These are phyloP conservation scores for Holothuria scabra DNA, from an alignment of 53 echinoderm and acorn worm genomes.

Conservation along the genomic window DNA sequence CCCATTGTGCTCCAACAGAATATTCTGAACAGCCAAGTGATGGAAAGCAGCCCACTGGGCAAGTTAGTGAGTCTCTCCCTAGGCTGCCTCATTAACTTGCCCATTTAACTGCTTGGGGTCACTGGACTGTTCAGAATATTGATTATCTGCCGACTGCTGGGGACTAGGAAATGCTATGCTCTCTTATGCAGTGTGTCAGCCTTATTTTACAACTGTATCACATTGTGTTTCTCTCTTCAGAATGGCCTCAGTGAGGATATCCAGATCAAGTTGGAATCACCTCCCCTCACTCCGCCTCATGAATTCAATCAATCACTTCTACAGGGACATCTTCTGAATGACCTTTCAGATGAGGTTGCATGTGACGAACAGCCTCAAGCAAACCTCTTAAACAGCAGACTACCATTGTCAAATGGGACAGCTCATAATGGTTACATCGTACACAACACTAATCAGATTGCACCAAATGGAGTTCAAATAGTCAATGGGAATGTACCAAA, in stretches of 20 bases:
- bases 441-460: not conserved
- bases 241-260: constrained; percentile 35
- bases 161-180: too few species aligned
- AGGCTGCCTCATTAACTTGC: too few species aligned
- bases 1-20: too few species aligned
- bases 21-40: too few species aligned
- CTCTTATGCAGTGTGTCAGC: too few species aligned
- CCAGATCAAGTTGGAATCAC: constrained; percentile 89
- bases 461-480: not conserved
- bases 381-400: not conserved
- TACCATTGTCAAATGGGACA: not conserved
- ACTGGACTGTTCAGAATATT: too few species aligned
- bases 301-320: constrained; percentile 39
- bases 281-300: constrained; percentile 90
- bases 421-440: constrained; percentile 10
- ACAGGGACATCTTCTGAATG: not conserved
- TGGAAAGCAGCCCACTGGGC: too few species aligned
- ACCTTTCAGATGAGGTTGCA: not conserved
- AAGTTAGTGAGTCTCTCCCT: too few species aligned
- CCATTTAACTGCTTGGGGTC: too few species aligned
- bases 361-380: not conserved
- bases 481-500: constrained; percentile 24
- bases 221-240: constrained; percentile 24
- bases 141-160: too few species aligned
- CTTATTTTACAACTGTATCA: too few species aligned